These are phyloP conservation scores for Ericerus pela DNA, from an alignment of 1,140 invertebrate species.

Conservation along the genomic window DNA sequence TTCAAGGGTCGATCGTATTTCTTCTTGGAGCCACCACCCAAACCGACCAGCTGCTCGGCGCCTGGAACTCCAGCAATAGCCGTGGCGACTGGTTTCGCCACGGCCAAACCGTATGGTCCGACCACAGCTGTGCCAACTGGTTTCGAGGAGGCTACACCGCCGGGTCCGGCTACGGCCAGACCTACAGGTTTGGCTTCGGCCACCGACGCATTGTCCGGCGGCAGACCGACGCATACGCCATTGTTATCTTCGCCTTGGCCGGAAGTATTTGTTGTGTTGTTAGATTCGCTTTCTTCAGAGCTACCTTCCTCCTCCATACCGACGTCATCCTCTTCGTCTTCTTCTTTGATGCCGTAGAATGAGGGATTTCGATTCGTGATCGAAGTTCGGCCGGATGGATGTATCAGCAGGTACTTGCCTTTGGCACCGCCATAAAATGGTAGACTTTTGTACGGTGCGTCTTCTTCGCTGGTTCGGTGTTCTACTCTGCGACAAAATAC, in stretches of 20 bases:
- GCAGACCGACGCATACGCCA: slow-evolving; percentile 33
- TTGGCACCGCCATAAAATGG: slow-evolving; percentile 50
- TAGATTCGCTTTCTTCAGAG: not conserved
- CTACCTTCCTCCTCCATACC: slow-evolving; percentile 28
- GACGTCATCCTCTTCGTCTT: slow-evolving; percentile 35
- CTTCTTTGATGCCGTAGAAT: slow-evolving; percentile 16
- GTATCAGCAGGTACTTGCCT: slow-evolving; percentile 42
- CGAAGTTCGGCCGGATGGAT: slow-evolving; percentile 35
- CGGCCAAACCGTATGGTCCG: slow-evolving; percentile 44
- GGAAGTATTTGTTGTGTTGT: not conserved
- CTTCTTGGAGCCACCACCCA: slow-evolving; percentile 15
- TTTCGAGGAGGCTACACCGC: slow-evolving; percentile 49
- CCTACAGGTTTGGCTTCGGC: slow-evolving; percentile 56
- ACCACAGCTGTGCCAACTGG: slow-evolving; percentile 50
- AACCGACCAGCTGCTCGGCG: slow-evolving; percentile 20
- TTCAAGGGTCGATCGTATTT: not conserved
- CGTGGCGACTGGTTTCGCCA: slow-evolving; percentile 48
- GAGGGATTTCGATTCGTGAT: slow-evolving; percentile 33
- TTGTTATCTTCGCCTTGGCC: slow-evolving; percentile 22
- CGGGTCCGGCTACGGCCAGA: slow-evolving; percentile 37
- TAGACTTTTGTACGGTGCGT: slow-evolving; percentile 22
- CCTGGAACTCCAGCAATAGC: slow-evolving; percentile 46
- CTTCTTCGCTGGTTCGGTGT: slow-evolving; percentile 10
- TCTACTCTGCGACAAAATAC: slow-evolving; percentile 2
- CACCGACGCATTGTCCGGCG: slow-evolving; percentile 40